A percentile compares a stretch with the other conserved stretches of the same genome.
phyloP scores from a whole-genome alignment of 1,140 invertebrate species.

The Listronotus bonariensis region DNA sequence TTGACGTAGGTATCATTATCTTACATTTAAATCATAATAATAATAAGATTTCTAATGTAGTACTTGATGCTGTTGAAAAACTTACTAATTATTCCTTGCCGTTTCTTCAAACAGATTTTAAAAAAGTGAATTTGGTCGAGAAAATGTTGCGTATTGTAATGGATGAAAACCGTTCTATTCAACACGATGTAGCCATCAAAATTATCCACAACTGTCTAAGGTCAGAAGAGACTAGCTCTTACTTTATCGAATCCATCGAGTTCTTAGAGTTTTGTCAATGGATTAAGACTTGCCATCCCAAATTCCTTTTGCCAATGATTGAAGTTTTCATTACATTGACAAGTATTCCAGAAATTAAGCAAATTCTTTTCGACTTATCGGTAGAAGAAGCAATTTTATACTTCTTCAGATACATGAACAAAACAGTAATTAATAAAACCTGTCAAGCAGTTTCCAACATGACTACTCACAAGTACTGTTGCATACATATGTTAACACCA shows the following conservation, averaged over 20 bases:
- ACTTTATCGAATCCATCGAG: conserved; percentile 44
- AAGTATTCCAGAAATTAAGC: conserved; percentile 38
- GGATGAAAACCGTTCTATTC: conserved; percentile 22
- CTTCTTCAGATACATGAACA: conserved; percentile 40
- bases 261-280: conserved; percentile 47
- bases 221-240: conserved; percentile 37
- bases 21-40: conserved; percentile 34
- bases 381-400: conserved; percentile 45
- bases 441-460: conserved; percentile 43
- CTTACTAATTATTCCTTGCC: conserved; percentile 37
- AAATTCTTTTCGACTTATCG: conserved; percentile 47
- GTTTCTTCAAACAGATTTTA: conserved; percentile 33
- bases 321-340: conserved; percentile 41
- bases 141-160: conserved; percentile 42
- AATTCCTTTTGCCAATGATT: conserved; percentile 27
- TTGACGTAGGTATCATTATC: conserved; percentile 33
- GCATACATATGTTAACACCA: conserved; percentile 45
- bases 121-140: conserved; percentile 37
- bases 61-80: conserved; percentile 35
- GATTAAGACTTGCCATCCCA: conserved; percentile 42
- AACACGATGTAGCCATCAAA: conserved; percentile 31
- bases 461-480: conserved; percentile 45
- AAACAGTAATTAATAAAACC: conserved; percentile 40
- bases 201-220: conserved; percentile 42
- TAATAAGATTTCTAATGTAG: conserved; percentile 19